Conservation (phyloP, 2,888 invertebrate genomes). For the Stenchaetothrips biformis region DNA sequence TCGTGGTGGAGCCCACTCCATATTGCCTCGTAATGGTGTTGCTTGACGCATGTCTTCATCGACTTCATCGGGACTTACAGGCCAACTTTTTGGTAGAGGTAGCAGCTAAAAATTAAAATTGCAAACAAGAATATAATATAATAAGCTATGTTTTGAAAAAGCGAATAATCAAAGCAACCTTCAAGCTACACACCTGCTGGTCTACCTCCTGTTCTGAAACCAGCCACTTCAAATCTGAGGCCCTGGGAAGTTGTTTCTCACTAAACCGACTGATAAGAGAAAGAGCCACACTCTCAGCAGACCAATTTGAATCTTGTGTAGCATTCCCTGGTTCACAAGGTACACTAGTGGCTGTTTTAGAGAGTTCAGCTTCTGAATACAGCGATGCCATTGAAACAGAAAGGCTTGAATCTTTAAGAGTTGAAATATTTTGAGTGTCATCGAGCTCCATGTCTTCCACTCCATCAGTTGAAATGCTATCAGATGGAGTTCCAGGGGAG, state of each 20-base stretch:
- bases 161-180: background rate
- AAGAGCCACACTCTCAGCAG: constrained; percentile 75
- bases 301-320: constrained; percentile 40
- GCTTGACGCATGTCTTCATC: constrained; percentile 44
- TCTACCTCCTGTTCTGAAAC: constrained; percentile 74
- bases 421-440: constrained; percentile 47
- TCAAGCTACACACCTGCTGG: constrained; percentile 50
- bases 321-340: constrained; percentile 45
- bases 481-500: constrained; percentile 48
- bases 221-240: constrained; percentile 74
- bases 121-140: background rate
- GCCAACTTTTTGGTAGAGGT: constrained; percentile 68
- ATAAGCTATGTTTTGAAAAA: background rate
- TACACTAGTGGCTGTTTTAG: constrained; percentile 44
- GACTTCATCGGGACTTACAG: constrained; percentile 61
- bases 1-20: constrained; percentile 79
- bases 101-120: constrained; percentile 50
- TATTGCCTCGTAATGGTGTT: constrained; percentile 63
- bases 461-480: constrained; percentile 51
- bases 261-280: constrained; percentile 70
- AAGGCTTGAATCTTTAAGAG: constrained; percentile 48
- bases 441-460: constrained; percentile 53
- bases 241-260: constrained; percentile 68
- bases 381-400: constrained; percentile 61
- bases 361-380: constrained; percentile 55